These are phyloP conservation scores for Portevinia maculata DNA, from an alignment of 2,888 invertebrate species.

Conservation along the genomic window DNA sequence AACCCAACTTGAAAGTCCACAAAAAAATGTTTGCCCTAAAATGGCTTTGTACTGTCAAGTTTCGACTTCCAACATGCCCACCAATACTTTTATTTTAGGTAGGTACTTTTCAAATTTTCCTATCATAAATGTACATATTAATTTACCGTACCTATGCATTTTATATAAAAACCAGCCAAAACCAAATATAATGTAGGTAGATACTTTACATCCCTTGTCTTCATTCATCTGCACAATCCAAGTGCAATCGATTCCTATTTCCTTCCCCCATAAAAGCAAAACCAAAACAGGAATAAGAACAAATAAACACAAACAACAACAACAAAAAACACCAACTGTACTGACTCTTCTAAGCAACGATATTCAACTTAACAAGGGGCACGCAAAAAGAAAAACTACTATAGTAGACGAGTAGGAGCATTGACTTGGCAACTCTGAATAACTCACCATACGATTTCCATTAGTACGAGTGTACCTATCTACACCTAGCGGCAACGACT, in stretches of 20 bases:
- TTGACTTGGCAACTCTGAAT: conserved; percentile 53
- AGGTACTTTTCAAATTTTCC: too few species aligned
- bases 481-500: conserved; percentile 69
- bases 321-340: conserved; percentile 5
- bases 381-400: conserved; percentile 33
- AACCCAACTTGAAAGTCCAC: too few species aligned
- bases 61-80: too few species aligned
- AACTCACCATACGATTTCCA: conserved; percentile 30
- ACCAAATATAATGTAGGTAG: background rate
- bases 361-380: conserved; percentile 41
- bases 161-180: background rate
- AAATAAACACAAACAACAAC: conserved; percentile 16
- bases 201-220: conserved; percentile 46
- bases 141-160: conserved; percentile 20
- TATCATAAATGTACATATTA: background rate
- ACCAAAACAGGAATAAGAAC: conserved; percentile 30
- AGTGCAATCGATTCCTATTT: conserved; percentile 55
- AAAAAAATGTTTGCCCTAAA: too few species aligned
- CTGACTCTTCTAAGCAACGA: conserved; percentile 1
- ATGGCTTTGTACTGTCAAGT: too few species aligned
- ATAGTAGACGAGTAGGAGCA: background rate
- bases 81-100: too few species aligned
- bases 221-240: conserved; percentile 50
- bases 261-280: conserved; percentile 33
- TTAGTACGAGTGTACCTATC: background rate